These are phyloP conservation scores for Desoria tigrina DNA, from an alignment of 2,888 invertebrate species.

Conservation along the genomic window DNA sequence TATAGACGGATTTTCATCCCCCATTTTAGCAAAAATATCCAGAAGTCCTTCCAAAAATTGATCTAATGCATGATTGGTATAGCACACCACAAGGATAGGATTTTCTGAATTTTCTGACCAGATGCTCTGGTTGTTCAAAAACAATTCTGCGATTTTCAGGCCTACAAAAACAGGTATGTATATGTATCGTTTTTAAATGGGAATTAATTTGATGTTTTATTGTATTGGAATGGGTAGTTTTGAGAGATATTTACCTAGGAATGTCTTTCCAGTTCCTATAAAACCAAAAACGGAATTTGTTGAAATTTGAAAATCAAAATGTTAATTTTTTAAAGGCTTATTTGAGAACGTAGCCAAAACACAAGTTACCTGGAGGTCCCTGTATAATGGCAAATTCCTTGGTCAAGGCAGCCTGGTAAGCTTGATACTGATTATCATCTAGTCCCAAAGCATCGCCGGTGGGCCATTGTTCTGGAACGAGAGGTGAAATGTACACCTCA, in stretches of 20 bases:
- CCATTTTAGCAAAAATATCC: not conserved
- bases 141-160: conserved; percentile 69
- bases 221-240: not conserved
- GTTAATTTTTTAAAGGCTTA: too few species aligned
- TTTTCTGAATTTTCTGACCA: conserved; percentile 58
- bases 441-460: conserved; percentile 59
- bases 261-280: conserved; percentile 61
- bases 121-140: conserved; percentile 63
- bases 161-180: conserved; percentile 62
- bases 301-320: too few species aligned
- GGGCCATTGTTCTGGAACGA: conserved; percentile 60
- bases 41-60: conserved; percentile 76
- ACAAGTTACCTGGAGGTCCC: conserved; percentile 60
- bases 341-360: too few species aligned
- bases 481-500: conserved; percentile 20
- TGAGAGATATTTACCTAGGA: conserved; percentile 27
- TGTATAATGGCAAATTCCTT: conserved; percentile 76
- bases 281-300: too few species aligned
- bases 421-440: conserved; percentile 68
- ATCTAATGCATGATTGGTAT: conserved; percentile 84
- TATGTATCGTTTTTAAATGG: not conserved
- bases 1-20: conserved; percentile 14
- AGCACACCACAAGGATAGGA: conserved; percentile 76
- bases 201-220: conserved; percentile 34
- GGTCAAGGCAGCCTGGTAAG: conserved; percentile 69